Evolutionary conservation across 2,797 vertebrate species (phyloP), one percentile per base, ranked within the genome.

Genomic region (Schizopygopsis malacanthus): DNA sequence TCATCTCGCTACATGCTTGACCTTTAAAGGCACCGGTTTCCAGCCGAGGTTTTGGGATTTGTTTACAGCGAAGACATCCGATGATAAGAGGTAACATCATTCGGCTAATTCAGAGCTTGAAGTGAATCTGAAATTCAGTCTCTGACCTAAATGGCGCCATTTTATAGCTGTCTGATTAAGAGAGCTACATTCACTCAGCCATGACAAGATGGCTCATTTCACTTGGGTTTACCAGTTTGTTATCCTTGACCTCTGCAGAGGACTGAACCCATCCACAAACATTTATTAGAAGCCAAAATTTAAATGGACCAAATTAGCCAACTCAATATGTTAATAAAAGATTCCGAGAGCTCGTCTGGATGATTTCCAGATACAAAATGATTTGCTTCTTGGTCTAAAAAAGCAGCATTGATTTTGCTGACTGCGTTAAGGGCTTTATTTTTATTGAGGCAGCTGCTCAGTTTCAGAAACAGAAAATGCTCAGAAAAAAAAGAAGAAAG

Each of bases 271-370:
- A 69, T 77, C 6, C 71, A 63, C 50, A 73, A 85, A 85, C 59
- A 70, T 89, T 88, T 86, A 85, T 71, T 85, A 79, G 79, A 70
- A 82, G 79, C 41, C 78, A 76, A 84, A 85, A 87, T 83, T 84
- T 84, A 87, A 88, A 80, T 87, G 84, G 70, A 81, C 73, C 72
- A 85, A 85, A 88, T 86, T 71, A 84, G 79, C 63, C 56, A 39
- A 22, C 47, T 90, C 56, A 87, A 89, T 88, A 89, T 86, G 63
- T 87, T 91, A 87, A 89, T 90, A 88, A 90, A 91, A 91, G 72
- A 85, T 86, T 47, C 78, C 33, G 79, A 79, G 86, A 90, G 86
- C 69, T 84, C 75, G 73, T 67, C 89, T 88, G 89, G 86, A 91
- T 50, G 50, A 47, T 41, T 41, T 84, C 80, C 85, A 89, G 82